Conservation (phyloP, 2,113 vertebrate species). For the Hemibagrus wyckioides region DNA sequence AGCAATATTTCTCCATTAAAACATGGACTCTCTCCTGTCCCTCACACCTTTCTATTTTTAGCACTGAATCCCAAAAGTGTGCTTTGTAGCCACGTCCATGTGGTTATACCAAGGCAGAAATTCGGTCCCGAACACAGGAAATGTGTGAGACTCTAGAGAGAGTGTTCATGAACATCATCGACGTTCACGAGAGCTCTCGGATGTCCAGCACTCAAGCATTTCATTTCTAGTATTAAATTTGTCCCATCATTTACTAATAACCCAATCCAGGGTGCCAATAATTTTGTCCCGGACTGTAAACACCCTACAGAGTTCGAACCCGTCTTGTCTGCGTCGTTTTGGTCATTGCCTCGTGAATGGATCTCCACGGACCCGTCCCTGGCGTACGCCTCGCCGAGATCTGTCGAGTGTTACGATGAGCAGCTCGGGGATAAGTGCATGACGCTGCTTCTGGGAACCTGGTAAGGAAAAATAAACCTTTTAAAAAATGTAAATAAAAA, state of each 20-base stretch:
- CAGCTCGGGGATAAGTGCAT: constrained; percentile 79
- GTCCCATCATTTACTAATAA: neutral
- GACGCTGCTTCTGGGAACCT: constrained; percentile 80
- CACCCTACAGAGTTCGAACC: constrained; percentile 74
- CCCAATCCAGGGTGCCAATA: neutral
- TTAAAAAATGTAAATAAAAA: neutral
- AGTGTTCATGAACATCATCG: neutral
- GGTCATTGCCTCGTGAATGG: constrained; percentile 74
- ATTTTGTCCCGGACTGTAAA: neutral
- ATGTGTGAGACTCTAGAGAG: neutral
- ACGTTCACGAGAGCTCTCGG: neutral
- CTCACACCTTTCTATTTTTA: neutral
- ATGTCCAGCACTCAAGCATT: neutral
- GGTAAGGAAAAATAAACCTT: constrained; percentile 60
- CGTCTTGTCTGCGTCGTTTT: constrained; percentile 73
- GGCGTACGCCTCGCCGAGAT: constrained; percentile 63
- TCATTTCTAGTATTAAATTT: neutral
- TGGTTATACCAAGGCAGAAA: neutral
- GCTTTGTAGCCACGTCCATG: neutral
- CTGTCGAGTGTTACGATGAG: constrained; percentile 74
- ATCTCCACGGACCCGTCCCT: constrained; percentile 70
- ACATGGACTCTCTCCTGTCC: neutral
- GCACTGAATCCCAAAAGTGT: neutral
- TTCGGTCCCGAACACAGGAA: neutral
- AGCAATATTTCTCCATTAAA: neutral